Conservation (phyloP, 2,113 vertebrate genomes). For the Maccullochella peelii region DNA sequence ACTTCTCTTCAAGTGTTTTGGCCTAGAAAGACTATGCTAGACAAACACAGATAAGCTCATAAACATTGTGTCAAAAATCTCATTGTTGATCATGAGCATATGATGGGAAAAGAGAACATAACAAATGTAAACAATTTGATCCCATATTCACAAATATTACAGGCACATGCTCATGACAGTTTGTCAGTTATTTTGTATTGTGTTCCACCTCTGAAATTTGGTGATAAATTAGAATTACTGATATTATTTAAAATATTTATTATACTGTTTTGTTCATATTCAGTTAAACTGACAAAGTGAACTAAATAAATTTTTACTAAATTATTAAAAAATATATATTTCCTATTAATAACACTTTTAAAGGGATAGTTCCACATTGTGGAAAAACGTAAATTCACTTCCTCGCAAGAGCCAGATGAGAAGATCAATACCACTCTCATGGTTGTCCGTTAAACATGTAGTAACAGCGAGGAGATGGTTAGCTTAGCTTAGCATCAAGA, state of each 20-base stretch:
- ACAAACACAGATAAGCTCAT: not conserved
- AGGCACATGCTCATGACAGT: not conserved
- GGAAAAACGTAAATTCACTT: not conserved
- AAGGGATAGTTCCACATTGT: not conserved
- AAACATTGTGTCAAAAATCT: not conserved
- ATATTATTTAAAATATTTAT: not conserved
- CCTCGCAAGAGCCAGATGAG: not conserved
- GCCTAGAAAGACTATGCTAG: not conserved
- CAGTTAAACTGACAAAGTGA: not conserved
- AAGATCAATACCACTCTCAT: not conserved
- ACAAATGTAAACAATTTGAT: not conserved
- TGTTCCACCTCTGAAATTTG: constrained; percentile 4
- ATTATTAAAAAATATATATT: too few relatives aligned
- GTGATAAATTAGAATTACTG: not conserved
- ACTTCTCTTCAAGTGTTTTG: too few relatives aligned
- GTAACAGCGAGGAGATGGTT: not conserved
- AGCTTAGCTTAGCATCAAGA: not conserved
- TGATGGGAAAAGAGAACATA: not conserved
- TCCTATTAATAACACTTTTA: not conserved
- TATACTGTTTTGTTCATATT: not conserved
- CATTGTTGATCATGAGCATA: not conserved
- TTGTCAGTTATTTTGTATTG: not conserved
- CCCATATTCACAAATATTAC: not conserved
- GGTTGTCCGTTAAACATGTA: not conserved
- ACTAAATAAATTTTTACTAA: not conserved